Percentiles rank a stretch among this genome's conserved stretches.
phyloP scores from a whole-genome alignment of 2,113 vertebrate genomes.

The Triplophysa rosa region DNA sequence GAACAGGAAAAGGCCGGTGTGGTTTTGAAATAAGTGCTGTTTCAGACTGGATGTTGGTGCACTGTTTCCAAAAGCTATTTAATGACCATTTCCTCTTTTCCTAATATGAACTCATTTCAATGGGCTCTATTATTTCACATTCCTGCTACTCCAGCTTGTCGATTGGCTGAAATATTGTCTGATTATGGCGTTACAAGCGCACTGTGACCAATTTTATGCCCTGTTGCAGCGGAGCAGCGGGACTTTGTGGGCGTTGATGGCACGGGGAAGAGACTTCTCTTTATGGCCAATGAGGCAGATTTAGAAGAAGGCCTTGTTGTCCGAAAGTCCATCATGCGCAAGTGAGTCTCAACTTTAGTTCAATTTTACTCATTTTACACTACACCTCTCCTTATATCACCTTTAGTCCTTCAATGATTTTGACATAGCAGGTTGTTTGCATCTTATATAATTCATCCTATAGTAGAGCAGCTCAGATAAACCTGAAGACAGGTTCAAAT shows the following conservation, averaged over 20 bases:
- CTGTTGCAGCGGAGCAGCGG: conserved; percentile 86
- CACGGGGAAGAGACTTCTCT: conserved; percentile 90
- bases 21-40: neutral
- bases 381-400: too few relatives aligned
- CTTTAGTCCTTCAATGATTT: neutral
- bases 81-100: conserved; percentile 12
- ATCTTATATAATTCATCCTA: too few relatives aligned
- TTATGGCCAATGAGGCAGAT: conserved; percentile 98
- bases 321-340: conserved; percentile 91
- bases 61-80: conserved; percentile 16
- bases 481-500: too few relatives aligned
- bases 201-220: neutral
- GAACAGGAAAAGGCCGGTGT: conserved; percentile 7
- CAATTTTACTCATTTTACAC: neutral
- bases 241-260: conserved; percentile 96
- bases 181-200: neutral
- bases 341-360: conserved; percentile 76
- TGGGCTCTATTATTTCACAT: neutral
- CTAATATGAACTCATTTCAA: conserved; percentile 5
- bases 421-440: neutral
- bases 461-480: too few relatives aligned
- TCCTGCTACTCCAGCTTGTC: neutral
- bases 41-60: neutral
- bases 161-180: conserved; percentile 2
- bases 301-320: conserved; percentile 92